Evolutionary conservation across 2,113 vertebrate genomes (phyloP).

Genomic region (Sapayoa aenigma): DNA sequence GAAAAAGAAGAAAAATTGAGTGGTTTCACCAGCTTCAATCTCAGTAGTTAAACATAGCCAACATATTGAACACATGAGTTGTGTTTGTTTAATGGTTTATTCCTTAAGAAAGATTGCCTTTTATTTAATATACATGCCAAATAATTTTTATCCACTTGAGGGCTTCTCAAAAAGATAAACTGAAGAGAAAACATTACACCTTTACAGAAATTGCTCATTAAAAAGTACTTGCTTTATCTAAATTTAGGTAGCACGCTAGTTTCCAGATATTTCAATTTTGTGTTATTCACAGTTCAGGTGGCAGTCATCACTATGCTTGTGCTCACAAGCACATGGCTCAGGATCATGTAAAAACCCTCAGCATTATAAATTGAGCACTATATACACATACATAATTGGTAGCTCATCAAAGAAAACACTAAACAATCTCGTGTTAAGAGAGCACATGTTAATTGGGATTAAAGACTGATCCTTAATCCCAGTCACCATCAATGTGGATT

Average conservation of each 20-base stretch:
- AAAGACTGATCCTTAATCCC: not conserved
- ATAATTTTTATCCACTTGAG: not conserved
- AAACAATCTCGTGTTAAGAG: not conserved
- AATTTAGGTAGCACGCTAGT: not conserved
- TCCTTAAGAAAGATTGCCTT: not conserved
- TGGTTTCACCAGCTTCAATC: not conserved
- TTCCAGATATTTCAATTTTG: not conserved
- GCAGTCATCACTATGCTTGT: accelerated
- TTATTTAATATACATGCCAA: not conserved
- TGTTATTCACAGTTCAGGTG: not conserved
- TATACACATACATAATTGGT: not conserved
- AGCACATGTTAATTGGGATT: not conserved
- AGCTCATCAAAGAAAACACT: not conserved
- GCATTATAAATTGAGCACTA: not conserved
- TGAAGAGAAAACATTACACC: not conserved
- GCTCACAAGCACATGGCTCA: not conserved
- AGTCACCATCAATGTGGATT: not conserved
- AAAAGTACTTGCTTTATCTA: not conserved
- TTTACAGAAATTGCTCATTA: not conserved
- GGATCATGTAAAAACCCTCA: not conserved
- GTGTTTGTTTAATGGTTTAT: not conserved
- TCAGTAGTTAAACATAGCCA: not conserved
- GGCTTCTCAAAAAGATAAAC: not conserved
- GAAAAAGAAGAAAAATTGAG: not conserved
- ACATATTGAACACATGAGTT: not conserved